Base-by-base conservation (phyloP, 2,797 vertebrate genomes). In the Siniperca undulata region DNA sequence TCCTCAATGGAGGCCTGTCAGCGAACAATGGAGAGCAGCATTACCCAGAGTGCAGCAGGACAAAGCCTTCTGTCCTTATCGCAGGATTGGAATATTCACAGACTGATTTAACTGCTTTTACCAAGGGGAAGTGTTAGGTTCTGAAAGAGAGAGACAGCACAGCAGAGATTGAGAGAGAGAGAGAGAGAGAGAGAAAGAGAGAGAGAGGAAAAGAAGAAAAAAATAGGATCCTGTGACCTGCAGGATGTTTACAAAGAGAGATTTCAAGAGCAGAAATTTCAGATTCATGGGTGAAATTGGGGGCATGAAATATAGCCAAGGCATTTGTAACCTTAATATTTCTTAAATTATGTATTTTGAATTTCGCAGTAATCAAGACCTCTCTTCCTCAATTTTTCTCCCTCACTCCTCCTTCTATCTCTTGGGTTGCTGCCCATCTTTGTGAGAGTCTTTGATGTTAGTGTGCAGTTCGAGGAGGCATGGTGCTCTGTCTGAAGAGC, bases 21-120 rank as follows among this genome's bases (percentile, higher is more conserved):
- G 90, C 88, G 89, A 92, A 96, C 94, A 95, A 95, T 94, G 88
- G 91, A 83, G 91, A 89, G 91, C 90, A 86, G 90, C 92, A 94
- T 95, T 95, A 94, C 94, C 95, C 93, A 93, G 93, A 94, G 92
- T 93, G 85, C 93, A 95, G 88, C 74, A 79, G 94, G 91, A 94
- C 93, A 94, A 94, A 92, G 88, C 82, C 75, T 68, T 58, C 87
- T 85, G 44, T 70, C 84, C 87, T 95, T 95, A 95, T 96, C 94
- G 44, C 68, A 48, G 83, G 81, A 84, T 89, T 91, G 92, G 90
- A 95, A 95, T 95, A 95, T 94, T 93, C 93, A 90, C 90, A 89
- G 92, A 85, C 86, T 87, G 94, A 93, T 96, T 93, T 91, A 90
- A 92, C 92, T 91, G 89, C 86, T 88, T 91, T 92, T 82, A 91